A percentile compares a stretch with the other conserved stretches of the same genome.
Conservation (phyloP, 2,888 invertebrate genomes). For the Stenolophus ochropezus region DNA sequence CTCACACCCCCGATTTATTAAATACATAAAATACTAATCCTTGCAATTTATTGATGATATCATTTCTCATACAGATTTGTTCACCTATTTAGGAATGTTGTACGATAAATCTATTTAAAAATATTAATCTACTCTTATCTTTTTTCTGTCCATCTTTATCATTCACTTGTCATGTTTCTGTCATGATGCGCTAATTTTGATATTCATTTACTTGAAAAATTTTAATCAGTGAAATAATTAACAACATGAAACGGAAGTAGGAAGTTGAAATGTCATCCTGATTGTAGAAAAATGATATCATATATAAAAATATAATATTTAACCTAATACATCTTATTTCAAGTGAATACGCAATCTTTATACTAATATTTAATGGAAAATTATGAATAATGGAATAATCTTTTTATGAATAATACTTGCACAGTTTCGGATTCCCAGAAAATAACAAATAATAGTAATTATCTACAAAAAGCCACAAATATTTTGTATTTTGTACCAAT, state of each 20-base stretch:
- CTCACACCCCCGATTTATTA: slow-evolving; percentile 34
- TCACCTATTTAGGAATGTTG: not conserved
- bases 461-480: not conserved
- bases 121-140: not conserved
- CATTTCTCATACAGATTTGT: not conserved
- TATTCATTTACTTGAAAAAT: not conserved
- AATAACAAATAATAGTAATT: not conserved
- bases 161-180: not conserved
- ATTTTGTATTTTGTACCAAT: not conserved
- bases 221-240: not conserved
- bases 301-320: not conserved
- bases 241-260: not conserved
- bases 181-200: not conserved
- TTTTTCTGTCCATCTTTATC: not conserved
- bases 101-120: not conserved
- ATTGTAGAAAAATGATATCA: not conserved
- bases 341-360: too few relatives aligned
- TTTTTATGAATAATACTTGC: not conserved
- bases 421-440: not conserved
- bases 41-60: not conserved
- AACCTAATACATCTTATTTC: too few relatives aligned
- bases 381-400: not conserved
- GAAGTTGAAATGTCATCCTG: not conserved
- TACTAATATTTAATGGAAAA: not conserved
- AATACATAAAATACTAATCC: not conserved